Percentiles rank a stretch among this genome's conserved stretches.
Conservation (phyloP, 2,888 invertebrate genomes). For the Saturnia japonica region DNA sequence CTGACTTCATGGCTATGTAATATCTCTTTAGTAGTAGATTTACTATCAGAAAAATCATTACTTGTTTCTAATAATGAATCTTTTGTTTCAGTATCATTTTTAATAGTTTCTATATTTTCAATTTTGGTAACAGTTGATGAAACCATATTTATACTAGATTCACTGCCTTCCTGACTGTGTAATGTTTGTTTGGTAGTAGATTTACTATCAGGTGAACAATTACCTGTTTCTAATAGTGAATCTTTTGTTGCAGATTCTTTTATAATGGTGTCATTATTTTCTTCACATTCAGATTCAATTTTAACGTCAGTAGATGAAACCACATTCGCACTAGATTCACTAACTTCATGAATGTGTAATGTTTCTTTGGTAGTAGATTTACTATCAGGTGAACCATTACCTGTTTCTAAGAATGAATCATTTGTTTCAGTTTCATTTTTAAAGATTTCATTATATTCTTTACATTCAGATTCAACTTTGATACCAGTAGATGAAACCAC, state of each 20-base stretch:
- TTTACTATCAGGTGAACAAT: background rate
- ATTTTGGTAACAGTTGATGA: background rate
- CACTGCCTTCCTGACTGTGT: background rate
- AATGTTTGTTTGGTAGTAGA: background rate
- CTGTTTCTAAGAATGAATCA: conserved; percentile 5
- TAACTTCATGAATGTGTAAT: background rate
- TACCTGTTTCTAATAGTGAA: too few species aligned
- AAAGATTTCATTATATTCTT: background rate
- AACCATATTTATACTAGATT: background rate
- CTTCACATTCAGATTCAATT: background rate
- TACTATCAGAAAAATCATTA: conserved; percentile 11
- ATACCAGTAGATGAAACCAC: background rate
- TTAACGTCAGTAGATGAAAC: background rate
- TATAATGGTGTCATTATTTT: too few species aligned
- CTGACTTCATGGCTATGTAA: background rate
- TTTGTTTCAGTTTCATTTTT: conserved; percentile 17
- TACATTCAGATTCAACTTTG: background rate
- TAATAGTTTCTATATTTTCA: background rate
- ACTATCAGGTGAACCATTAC: conserved; percentile 12
- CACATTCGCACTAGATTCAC: background rate
- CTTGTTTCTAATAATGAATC: conserved; percentile 7
- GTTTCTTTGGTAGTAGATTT: background rate
- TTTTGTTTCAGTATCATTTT: conserved; percentile 17
- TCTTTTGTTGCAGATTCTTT: too few species aligned
- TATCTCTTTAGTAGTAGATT: background rate